Evolutionary conservation across 2,888 invertebrate species (phyloP).

Genomic region (Carpatolechia fugitivella): DNA sequence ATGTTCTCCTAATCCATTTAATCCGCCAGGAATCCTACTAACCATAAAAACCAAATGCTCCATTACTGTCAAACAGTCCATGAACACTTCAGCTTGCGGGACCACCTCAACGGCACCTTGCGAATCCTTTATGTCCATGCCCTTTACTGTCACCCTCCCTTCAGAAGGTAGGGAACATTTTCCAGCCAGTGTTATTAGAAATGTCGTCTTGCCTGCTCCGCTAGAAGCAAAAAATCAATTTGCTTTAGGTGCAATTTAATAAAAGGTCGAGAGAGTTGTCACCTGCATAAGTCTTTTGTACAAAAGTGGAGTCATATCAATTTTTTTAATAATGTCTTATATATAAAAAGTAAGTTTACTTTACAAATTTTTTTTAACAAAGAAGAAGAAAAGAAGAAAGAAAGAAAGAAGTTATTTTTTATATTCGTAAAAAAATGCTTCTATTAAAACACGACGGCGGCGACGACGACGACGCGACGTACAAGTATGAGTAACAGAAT

Average conservation of each 20-base stretch:
- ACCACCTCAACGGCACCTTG: slow-evolving; percentile 73
- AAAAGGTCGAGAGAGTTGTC: no score
- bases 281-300: no score
- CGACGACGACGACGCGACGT: no score
- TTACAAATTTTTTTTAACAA: no score
- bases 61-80: slow-evolving; percentile 80
- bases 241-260: no score
- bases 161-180: slow-evolving; percentile 65
- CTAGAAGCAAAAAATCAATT: slow-evolving; percentile 38
- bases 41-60: slow-evolving; percentile 86
- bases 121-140: slow-evolving; percentile 62
- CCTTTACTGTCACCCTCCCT: slow-evolving; percentile 61
- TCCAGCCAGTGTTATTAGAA: slow-evolving; percentile 75
- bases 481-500: no score
- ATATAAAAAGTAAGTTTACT: neutral
- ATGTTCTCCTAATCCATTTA: no score
- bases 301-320: no score
- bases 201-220: slow-evolving; percentile 81
- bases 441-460: no score
- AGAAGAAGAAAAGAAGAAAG: no score
- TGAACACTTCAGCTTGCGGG: slow-evolving; percentile 83
- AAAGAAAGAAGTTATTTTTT: neutral
- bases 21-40: slow-evolving; percentile 31
- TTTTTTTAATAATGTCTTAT: neutral
- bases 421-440: no score